Evolutionary conservation across 2,888 invertebrate genomes (phyloP).

Genomic region (Branchipolynoe longqiensis): DNA sequence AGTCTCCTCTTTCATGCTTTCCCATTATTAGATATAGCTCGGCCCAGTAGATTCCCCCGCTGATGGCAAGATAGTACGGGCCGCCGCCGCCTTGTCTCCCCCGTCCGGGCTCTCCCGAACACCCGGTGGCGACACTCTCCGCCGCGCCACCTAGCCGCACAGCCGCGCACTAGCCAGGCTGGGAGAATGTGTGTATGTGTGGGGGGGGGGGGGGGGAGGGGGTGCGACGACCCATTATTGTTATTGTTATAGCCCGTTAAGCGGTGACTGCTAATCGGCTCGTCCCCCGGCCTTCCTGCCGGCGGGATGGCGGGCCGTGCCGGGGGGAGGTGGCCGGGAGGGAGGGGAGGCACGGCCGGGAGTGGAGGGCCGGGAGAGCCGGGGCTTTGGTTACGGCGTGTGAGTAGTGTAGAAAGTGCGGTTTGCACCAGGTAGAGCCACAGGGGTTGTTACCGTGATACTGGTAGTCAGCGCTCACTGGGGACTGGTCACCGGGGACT

Average conservation of each 20-base stretch:
- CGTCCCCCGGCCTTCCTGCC: background rate
- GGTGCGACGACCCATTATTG: conserved; percentile 10
- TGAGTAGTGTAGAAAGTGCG: conserved; percentile 5
- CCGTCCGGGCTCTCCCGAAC: background rate
- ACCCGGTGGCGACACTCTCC: background rate
- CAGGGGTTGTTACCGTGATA: background rate
- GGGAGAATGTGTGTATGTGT: background rate
- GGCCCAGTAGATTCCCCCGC: too few relatives aligned
- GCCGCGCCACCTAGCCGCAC: conserved; percentile 29
- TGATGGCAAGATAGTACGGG: background rate
- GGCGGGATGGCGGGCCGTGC: background rate
- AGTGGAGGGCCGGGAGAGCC: background rate
- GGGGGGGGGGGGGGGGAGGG: background rate
- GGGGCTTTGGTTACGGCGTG: background rate
- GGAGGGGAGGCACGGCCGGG: background rate
- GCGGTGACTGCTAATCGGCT: background rate
- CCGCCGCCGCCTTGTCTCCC: background rate
- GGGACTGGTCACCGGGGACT: too few relatives aligned
- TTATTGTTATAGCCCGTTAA: conserved; percentile 45
- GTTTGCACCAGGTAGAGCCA: conserved; percentile 1
- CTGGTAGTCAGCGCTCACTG: too few relatives aligned
- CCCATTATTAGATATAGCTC: too few relatives aligned
- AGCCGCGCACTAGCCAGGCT: background rate
- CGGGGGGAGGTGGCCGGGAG: background rate
- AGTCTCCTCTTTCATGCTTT: too few relatives aligned